A percentile compares a stretch with the other conserved stretches of the same genome.
Evolutionary conservation across 2,797 vertebrate species (phyloP).

Genomic region (Aulostomus chinensis): DNA sequence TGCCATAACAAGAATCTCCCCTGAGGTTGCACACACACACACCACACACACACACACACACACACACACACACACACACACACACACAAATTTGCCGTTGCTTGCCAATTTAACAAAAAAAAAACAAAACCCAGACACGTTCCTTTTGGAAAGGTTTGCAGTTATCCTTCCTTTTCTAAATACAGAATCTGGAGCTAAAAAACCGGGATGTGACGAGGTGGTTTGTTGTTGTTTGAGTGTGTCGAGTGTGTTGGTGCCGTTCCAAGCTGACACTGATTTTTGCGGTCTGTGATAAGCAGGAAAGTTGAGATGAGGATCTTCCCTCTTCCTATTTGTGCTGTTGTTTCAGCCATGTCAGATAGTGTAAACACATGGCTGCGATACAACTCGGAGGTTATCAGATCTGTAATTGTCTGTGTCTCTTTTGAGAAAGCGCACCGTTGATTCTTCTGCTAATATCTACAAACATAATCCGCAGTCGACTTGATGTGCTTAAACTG

Average conservation of each 20-base stretch:
- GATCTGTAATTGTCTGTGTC: constrained; percentile 77
- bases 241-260: constrained; percentile 37
- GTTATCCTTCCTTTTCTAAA: constrained; percentile 59
- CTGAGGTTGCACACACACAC: no score
- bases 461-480: constrained; percentile 68
- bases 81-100: constrained; percentile 2
- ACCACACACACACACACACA: constrained; percentile 18
- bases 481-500: constrained; percentile 64
- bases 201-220: constrained; percentile 13
- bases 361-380: constrained; percentile 67
- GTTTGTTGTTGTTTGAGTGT: constrained; percentile 21
- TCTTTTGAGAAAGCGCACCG: constrained; percentile 67
- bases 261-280: constrained; percentile 60
- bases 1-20: constrained; percentile 36
- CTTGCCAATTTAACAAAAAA: constrained; percentile 49
- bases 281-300: constrained; percentile 65
- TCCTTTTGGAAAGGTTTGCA: constrained; percentile 44
- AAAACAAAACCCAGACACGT: constrained; percentile 30
- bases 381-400: constrained; percentile 74
- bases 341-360: constrained; percentile 76
- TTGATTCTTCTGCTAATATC: constrained; percentile 71
- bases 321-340: constrained; percentile 71
- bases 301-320: constrained; percentile 74
- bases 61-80: constrained; percentile 13
- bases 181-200: constrained; percentile 35